Percentiles rank a stretch among this genome's conserved stretches.
These are phyloP conservation scores for Promerops cafer DNA, from an alignment of 2,113 vertebrate genomes.

Conservation along the genomic window DNA sequence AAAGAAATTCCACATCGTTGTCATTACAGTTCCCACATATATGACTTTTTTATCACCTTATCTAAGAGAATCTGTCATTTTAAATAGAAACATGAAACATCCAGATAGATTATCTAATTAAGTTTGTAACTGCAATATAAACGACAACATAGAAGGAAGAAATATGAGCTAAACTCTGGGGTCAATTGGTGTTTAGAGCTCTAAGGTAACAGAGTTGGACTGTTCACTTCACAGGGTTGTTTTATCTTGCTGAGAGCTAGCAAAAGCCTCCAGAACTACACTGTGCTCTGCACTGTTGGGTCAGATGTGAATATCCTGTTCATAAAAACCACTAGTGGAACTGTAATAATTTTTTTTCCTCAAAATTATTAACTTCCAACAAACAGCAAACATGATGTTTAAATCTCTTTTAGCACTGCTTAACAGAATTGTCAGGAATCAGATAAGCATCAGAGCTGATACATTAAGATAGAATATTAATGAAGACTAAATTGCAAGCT, in stretches of 20 bases:
- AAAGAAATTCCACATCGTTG: slow-evolving; percentile 1
- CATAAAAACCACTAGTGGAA: background rate
- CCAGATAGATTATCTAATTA: slow-evolving; percentile 16
- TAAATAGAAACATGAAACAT: background rate
- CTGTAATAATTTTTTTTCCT: background rate
- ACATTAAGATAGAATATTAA: background rate
- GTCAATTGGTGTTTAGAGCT: background rate
- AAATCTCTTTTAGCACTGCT: background rate
- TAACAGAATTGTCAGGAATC: background rate
- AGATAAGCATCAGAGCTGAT: background rate
- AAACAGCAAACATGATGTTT: background rate
- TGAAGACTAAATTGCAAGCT: background rate
- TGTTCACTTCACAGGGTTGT: background rate
- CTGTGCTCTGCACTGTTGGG: background rate
- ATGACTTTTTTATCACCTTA: slow-evolving; percentile 19
- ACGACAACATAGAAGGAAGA: background rate
- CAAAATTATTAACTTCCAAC: background rate
- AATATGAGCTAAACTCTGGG: background rate
- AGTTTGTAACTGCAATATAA: background rate
- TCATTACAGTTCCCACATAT: background rate
- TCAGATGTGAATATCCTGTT: background rate
- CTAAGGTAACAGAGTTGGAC: background rate
- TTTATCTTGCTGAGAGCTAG: background rate
- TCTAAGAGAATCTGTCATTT: slow-evolving; percentile 5
- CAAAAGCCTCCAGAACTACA: background rate